Base-by-base conservation (phyloP, 2,797 vertebrate genomes). In the Anniella stebbinsi region DNA sequence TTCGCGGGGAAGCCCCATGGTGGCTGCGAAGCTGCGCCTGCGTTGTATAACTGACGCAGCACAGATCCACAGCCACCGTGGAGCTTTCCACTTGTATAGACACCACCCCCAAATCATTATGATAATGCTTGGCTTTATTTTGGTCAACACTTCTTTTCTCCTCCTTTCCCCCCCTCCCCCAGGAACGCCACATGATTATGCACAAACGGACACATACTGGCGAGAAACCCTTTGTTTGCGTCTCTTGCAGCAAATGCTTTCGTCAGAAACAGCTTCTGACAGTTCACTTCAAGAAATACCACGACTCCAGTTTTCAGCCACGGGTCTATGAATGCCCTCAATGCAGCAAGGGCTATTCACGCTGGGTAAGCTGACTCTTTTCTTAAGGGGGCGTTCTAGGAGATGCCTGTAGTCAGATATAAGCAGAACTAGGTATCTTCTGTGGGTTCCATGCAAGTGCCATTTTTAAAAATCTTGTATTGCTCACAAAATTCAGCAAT, bases 151-250 rank as follows among this genome's bases (percentile, higher is more conserved):
- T 57, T 60, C 30, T 73, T 45, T 66, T 45, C 28, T 30, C 78
- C 17, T 60, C 30, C 73, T 45, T 66, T n/a, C 28, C 10, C 78
- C 17, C 15, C 13, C 30, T 7, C 23, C 10, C 30, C 7, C 48
- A 96, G 97, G 87, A 94, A 2, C 76, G 6, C 1, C 30, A 38
- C 12, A 84, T 97, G 95, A 36, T n/a, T 0, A 84, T 28, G 1
- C 96, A 96, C 81, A 33, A 90, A 12, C 75, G 5, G 18, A 96
- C 33, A 1, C 97, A 96, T 87, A 93, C 93, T 0, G 91, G 86
- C 1, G 94, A 97, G 94, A 96, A 96, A 5, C 94, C 95, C 0
- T 97, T 96, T 30, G 0, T 83, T 89, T 97, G 96, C 84, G 30
- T n/a, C 0, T 41, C 75, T 63, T 97, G 97, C 91, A 80, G 69